Evolutionary conservation across 2,888 invertebrate species (phyloP), one percentile per base, ranked within the genome.

Genomic region (Tortrix viridana): DNA sequence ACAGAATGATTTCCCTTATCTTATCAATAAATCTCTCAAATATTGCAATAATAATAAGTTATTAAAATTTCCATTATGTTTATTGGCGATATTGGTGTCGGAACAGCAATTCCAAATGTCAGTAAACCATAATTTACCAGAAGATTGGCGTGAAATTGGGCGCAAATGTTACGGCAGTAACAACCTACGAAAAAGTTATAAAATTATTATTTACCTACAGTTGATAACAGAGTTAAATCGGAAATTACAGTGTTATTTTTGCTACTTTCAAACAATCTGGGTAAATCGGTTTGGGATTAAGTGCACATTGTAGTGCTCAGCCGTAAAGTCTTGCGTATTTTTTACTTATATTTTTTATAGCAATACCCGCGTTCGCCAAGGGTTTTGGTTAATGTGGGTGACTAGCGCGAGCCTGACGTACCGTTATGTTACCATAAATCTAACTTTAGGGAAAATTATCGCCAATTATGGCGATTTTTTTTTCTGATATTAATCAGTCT

Each of bases 91-190:
- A 55, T n/a, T 48, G 63, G 57, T 57, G 63, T 6, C 59, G 52
- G 18, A 16, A 18, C 38, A 22, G 44, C 61, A 52, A 62, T 47
- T 52, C 57, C 14, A 63, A 63, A 63, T 58, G 58, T 47, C 63
- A 48, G 63, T 63, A 53, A 63, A 63, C 58, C 58, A 48, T 58
- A 63, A 63, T 63, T 58, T 62, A 20, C 32, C 53, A 16, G 37
- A 47, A 52, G 65, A 65, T 58, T 58, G 49, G 61, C 70, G 67
- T 72, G 71, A 72, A 72, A 72, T 71, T 71, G 69, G 67, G 67
- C 62, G 57, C 59, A 55, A 68, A 65, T 67, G 65, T 67, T 68
- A 65, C 57, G 48, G 52, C 65, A 59, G 37, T 48, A 52, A 63
- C 53, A 58, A 53, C 43, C 53, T 63, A 58, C 38, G 63, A 57